Evolutionary conservation across 2,888 invertebrate genomes (phyloP).

Genomic region (Sthenelais limicola): DNA sequence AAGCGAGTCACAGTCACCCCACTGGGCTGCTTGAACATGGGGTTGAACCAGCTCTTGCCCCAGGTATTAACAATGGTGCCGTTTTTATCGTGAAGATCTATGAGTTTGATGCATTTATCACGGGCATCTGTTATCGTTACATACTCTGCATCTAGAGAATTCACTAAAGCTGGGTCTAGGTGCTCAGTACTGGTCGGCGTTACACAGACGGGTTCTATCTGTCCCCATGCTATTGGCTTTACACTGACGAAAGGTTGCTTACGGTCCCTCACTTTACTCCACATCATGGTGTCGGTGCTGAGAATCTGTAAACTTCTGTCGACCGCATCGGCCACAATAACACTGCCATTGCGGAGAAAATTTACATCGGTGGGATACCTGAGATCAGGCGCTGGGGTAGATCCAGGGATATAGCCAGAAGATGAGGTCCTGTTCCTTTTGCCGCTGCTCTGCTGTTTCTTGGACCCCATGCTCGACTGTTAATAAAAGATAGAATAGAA

Average conservation of each 20-base stretch:
- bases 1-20: slow-evolving; percentile 17
- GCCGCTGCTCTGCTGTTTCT: background rate
- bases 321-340: slow-evolving; percentile 28
- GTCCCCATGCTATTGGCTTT: slow-evolving; percentile 26
- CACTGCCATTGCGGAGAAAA: slow-evolving; percentile 27
- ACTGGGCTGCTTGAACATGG: slow-evolving; percentile 43
- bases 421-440: slow-evolving; percentile 25
- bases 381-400: slow-evolving; percentile 30
- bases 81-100: slow-evolving; percentile 24
- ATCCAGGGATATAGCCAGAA: slow-evolving; percentile 31
- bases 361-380: slow-evolving; percentile 36
- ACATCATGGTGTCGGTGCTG: slow-evolving; percentile 40
- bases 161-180: slow-evolving; percentile 21
- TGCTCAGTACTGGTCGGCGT: background rate
- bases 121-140: slow-evolving; percentile 36
- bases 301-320: slow-evolving; percentile 36
- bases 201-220: slow-evolving; percentile 40
- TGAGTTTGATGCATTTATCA: slow-evolving; percentile 37
- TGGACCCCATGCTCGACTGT: slow-evolving; percentile 1
- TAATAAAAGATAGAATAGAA: too few species aligned
- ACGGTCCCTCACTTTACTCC: slow-evolving; percentile 41
- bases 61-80: slow-evolving; percentile 28
- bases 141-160: slow-evolving; percentile 10
- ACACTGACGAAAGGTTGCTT: slow-evolving; percentile 36
- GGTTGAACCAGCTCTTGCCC: slow-evolving; percentile 43